phyloP scores from a whole-genome alignment of 2,797 vertebrate genomes.

The Cynodonichthys magdalenae region DNA sequence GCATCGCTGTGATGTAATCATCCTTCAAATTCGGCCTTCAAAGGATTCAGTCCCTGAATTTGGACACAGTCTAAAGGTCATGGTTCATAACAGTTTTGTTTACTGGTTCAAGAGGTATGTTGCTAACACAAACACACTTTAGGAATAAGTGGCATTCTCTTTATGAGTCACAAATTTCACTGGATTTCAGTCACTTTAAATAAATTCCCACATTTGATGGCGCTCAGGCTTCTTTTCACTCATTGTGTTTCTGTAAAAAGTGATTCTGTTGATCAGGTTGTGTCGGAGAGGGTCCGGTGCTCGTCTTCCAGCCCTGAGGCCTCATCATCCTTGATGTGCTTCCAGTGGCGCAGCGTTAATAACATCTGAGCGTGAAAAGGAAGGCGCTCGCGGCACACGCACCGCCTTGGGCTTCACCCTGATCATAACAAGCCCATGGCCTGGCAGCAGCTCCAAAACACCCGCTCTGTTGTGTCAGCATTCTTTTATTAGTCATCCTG shows the following conservation, averaged over 20 bases:
- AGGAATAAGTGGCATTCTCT: slow-evolving; percentile 34
- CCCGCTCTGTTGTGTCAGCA: slow-evolving; percentile 74
- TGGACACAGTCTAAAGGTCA: too few species aligned
- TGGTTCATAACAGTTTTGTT: too few species aligned
- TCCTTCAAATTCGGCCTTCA: too few species aligned
- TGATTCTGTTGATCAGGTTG: slow-evolving; percentile 52
- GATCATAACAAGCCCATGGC: slow-evolving; percentile 74
- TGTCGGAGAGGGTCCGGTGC: slow-evolving; percentile 31
- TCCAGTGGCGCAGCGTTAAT: slow-evolving; percentile 51
- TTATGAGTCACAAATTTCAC: slow-evolving; percentile 39
- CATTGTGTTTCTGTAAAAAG: slow-evolving; percentile 42
- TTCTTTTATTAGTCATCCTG: slow-evolving; percentile 71
- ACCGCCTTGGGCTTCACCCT: slow-evolving; percentile 68
- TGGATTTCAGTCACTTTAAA: slow-evolving; percentile 43
- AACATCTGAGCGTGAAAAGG: slow-evolving; percentile 55
- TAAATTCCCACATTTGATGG: slow-evolving; percentile 23
- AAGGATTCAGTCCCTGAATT: too few species aligned
- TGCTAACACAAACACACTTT: slow-evolving; percentile 7
- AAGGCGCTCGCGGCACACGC: slow-evolving; percentile 50
- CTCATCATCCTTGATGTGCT: slow-evolving; percentile 47
- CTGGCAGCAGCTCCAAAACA: slow-evolving; percentile 52
- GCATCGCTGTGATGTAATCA: too few species aligned
- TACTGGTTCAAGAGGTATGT: too few species aligned
- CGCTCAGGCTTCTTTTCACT: slow-evolving; percentile 40
- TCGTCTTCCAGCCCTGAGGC: slow-evolving; percentile 36